Conservation (phyloP, 2,797 vertebrate genomes). For the Ctenochaetus hawaiiensis region DNA sequence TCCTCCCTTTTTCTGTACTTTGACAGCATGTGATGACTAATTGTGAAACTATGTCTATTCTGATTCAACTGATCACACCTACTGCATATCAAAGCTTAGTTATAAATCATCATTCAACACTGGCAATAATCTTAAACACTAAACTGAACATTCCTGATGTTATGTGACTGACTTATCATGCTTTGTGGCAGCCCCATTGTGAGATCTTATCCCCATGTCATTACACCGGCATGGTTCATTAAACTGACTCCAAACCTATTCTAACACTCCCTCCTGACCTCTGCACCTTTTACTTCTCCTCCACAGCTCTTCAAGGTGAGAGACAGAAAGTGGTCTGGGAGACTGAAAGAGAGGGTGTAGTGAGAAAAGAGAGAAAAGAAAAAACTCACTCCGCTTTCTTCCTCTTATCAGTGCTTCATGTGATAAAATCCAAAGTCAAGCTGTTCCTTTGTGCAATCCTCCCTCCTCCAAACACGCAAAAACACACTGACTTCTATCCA, state of each 20-base stretch:
- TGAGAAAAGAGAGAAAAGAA: neutral
- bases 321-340: constrained; percentile 47
- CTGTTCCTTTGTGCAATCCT: constrained; percentile 27
- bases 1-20: neutral
- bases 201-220: constrained; percentile 26
- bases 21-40: constrained; percentile 14
- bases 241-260: constrained; percentile 40
- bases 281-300: constrained; percentile 46
- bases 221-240: constrained; percentile 53
- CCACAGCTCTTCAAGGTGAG: constrained; percentile 55
- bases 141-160: constrained; percentile 14
- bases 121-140: neutral
- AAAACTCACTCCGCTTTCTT: constrained; percentile 39
- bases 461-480: constrained; percentile 6
- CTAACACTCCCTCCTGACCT: constrained; percentile 55
- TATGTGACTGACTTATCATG: neutral
- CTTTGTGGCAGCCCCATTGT: constrained; percentile 9
- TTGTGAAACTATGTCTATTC: constrained; percentile 31
- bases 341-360: constrained; percentile 35
- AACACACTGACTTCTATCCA: constrained; percentile 29
- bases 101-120: constrained; percentile 3
- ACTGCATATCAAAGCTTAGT: neutral
- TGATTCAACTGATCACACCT: constrained; percentile 15
- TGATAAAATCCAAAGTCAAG: constrained; percentile 67
- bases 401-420: constrained; percentile 67